Evolutionary conservation across 30 jellyfish, hydroid and myxozoan genomes (phyloP), one percentile per base, ranked within the genome.

Genomic region (Nemopilema nomurai): DNA sequence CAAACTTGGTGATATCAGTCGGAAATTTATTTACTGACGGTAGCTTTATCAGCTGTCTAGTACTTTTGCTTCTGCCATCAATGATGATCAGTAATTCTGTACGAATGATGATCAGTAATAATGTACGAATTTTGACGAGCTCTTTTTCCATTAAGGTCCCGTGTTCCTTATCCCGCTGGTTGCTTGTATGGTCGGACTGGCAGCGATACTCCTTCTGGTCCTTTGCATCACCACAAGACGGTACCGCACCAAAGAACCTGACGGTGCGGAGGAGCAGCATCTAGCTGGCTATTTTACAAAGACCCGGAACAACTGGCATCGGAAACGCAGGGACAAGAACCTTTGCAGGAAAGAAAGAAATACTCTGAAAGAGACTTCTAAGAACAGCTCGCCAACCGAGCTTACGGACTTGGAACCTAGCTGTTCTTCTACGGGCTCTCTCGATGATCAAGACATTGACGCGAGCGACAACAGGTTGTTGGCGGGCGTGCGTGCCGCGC

Each of bases 111-210:
- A n/a, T n/a, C n/a, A n/a, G n/a, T n/a, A n/a, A n/a, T n/a, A n/a
- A n/a, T n/a, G n/a, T n/a, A n/a, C n/a, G n/a, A n/a, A n/a, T n/a
- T 41, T 41, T 6, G 13, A 3, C 57, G 57, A 41, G 13, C 57
- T 3, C 26, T 23, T 32, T 53, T 71, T 16, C 50, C 27, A 27
- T 74, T 29, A 53, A 90, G 96, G 90, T 23, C 88, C 90, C 1
- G 89, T 71, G 62, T 86, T 85, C 78, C 89, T 92, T 19, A 71
- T 92, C 29, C 96, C 98, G 28, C 67, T 92, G 84, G 81, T 92
- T 49, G 96, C 95, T 18, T 80, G 95, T 77, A 49, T 85, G 85
- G 95, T 87, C 16, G 89, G 86, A 33, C 72, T 83, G 18, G 89
- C 94, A 21, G 86, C 89, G 0, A 24, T 92, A 24, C 85, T 92